Conservation (phyloP, 2,888 invertebrate species). For the Pammene fasciana region DNA sequence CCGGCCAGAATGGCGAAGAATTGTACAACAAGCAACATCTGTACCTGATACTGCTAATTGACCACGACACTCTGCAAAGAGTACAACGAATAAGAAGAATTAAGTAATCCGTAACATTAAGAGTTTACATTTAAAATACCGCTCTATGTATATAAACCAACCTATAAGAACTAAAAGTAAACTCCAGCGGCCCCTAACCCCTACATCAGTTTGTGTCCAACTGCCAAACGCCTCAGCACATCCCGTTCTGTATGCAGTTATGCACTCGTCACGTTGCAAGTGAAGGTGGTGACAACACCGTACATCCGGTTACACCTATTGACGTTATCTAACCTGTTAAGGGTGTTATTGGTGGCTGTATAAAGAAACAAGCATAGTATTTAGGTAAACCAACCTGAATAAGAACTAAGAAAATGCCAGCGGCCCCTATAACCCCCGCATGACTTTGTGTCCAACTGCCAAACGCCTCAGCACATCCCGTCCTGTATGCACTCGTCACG, state of each 20-base stretch:
- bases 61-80: too few species aligned
- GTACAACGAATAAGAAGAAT: too few species aligned
- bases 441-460: conserved; percentile 85
- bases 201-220: conserved; percentile 86
- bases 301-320: conserved; percentile 1
- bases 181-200: conserved; percentile 88
- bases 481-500: conserved; percentile 46
- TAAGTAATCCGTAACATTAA: too few species aligned
- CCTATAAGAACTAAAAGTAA: conserved; percentile 86
- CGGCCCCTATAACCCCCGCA: conserved; percentile 87
- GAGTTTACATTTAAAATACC: too few species aligned
- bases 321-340: too few species aligned
- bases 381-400: conserved; percentile 57
- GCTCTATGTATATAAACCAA: background rate
- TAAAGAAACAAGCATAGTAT: background rate
- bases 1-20: too few species aligned
- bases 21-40: too few species aligned
- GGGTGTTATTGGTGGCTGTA: too few species aligned
- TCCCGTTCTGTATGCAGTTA: conserved; percentile 55
- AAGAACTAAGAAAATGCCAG: conserved; percentile 89
- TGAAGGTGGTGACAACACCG: too few species aligned
- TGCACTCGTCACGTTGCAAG: too few species aligned
- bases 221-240: conserved; percentile 80
- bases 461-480: conserved; percentile 84
- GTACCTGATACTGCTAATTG: too few species aligned